Base-by-base conservation (phyloP, 2,888 invertebrate species). In the Leptopilina myrica region DNA sequence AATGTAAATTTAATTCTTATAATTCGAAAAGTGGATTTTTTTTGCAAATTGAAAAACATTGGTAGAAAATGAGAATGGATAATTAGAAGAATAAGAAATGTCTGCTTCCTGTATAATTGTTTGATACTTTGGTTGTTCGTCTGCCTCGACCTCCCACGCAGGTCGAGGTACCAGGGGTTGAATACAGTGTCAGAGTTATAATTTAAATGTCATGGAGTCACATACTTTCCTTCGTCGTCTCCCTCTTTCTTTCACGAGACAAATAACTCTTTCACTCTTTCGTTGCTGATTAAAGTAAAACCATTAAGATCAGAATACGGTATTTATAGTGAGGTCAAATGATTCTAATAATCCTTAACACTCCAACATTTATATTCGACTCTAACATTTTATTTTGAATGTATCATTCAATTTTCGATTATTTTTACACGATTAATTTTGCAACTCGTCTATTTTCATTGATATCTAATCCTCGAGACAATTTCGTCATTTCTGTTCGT, bases 321-420 rank as follows among this genome's bases (percentile, higher is more conserved):
- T 85, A 81, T 84, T 85, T 84, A 82, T 85, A 83, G 84, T 82
- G 85, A 86, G 89, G 90, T 90, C 88, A 90, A 90, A 88, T 81
- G 88, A 88, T 89, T 89, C 87, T 87, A 90, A 90, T 88, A 86
- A 86, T 84, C 84, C 88, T 88, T 86, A 87, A 87, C 86, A 86
- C 85, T 82, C 79, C 69, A 64, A 79, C 82, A 84, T 33, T 33
- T 83, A 84, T 84, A 85, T 82, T 84, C 79, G 81, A 79, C 83
- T 85, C 33, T 33, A 33, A 33, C 33, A 33, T 33, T 33, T 33
- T 33, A 33, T 33, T 86, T 82, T 79, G 82, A 87, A 85, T 83
- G 76, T 80, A 79, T 49, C 49, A 62, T 33, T 46, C 64, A 69
- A 66, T 78, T 53, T 53, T 73, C 3, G 5, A 73, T 53, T 33